Conservation (phyloP, 92 coral and sea anemone species). For the Ricordea florida region DNA sequence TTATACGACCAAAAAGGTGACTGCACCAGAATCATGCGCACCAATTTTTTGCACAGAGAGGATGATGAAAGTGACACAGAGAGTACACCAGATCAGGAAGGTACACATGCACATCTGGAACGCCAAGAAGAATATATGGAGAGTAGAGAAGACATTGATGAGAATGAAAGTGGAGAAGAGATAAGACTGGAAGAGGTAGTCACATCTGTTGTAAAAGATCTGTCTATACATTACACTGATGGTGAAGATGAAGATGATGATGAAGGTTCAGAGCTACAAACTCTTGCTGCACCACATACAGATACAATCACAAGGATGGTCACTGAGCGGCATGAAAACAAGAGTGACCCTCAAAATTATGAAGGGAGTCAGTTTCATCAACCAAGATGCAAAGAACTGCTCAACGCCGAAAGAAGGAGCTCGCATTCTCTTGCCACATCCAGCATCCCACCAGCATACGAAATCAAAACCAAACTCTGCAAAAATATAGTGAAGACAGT, state of each 20-base stretch:
- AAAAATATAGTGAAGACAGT: constrained; percentile 19
- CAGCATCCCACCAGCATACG: not conserved
- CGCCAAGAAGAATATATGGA: not conserved
- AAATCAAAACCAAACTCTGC: constrained; percentile 15
- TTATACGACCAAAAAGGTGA: too few species aligned
- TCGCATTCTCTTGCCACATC: not conserved
- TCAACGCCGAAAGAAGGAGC: not conserved
- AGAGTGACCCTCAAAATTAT: too few species aligned
- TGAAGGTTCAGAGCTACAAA: constrained; percentile 2
- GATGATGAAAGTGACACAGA: not conserved
- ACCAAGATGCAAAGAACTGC: too few species aligned
- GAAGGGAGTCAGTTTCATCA: too few species aligned
- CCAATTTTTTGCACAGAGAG: constrained; percentile 14
- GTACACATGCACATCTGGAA: constrained; percentile 2
- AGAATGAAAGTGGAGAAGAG: constrained; percentile 15
- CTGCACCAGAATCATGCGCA: constrained; percentile 3
- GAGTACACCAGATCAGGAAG: not conserved
- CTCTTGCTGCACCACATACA: not conserved
- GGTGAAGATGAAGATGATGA: not conserved
- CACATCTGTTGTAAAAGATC: not conserved
- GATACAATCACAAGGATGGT: too few species aligned
- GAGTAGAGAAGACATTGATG: not conserved
- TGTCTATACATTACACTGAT: not conserved
- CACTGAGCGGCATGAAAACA: too few species aligned
- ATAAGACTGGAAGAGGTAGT: not conserved